Evolutionary conservation across 2,797 vertebrate species (phyloP), one percentile per base, ranked within the genome.

Genomic region (Ctenochaetus hawaiiensis): DNA sequence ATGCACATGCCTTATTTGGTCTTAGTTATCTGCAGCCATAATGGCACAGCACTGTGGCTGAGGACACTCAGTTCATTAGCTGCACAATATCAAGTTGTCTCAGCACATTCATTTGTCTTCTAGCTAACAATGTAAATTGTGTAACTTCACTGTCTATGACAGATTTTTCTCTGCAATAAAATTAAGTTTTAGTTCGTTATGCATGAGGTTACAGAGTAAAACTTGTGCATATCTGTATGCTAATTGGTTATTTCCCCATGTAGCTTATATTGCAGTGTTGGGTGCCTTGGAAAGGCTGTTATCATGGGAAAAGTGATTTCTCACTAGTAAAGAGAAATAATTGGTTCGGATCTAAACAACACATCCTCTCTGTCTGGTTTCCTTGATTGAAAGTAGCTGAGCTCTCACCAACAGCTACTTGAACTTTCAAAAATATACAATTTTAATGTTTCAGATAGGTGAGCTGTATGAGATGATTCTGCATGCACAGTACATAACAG

Each of bases 211-310:
- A 18, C 74, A 52, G 59, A 80, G 47, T 53, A 43, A 82, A 80
- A 72, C 71, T 62, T 66, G 11, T 60, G 23, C 44, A 52, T 67
- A 82, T 81, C 75, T 85, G 51, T 84, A 72, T 84, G 72, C 77
- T 91, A 91, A 91, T 92, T 90, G 85, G 70, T 54, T 67, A 75
- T 83, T 85, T 89, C 65, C 75, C 39, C 9, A 9, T 72, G 58
- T 20, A 12, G 60, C 63, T 37, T 79, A 49, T 22, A 57, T 60
- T 23, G 47, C 54, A 1, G 45, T 20, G 74, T n/a, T 11, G 51
- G 54, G n/a, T 67, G 54, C 66, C 72, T 60, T 16, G 18, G 67
- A 81, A 77, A 88, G 49, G 60, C 45, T 81, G 69, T 77, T 87
- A 84, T 84, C 75, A 76, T 66, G 30, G 23, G 56, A 82, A 79